These are phyloP conservation scores for Hemiscyllium ocellatum DNA, from an alignment of 2,113 vertebrate species.

Conservation along the genomic window DNA sequence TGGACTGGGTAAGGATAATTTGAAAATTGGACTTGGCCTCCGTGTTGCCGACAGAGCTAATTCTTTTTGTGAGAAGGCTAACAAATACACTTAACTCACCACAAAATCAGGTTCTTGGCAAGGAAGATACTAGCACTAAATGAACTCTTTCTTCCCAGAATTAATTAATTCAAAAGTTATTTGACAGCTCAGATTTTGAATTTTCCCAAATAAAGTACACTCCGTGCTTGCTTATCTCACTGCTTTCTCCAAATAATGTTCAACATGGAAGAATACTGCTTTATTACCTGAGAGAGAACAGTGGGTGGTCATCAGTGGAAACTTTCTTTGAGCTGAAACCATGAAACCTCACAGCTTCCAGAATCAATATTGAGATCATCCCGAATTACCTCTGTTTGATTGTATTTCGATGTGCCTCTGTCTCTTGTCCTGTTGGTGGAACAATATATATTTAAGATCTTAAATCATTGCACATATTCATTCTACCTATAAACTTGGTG, in stretches of 20 bases:
- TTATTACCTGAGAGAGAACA: background rate
- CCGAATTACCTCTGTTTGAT: background rate
- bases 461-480: background rate
- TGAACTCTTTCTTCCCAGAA: background rate
- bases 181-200: background rate
- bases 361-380: background rate
- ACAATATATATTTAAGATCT: background rate
- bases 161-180: background rate
- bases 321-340: background rate
- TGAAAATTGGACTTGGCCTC: background rate
- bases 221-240: background rate
- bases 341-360: background rate
- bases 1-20: background rate
- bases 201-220: background rate
- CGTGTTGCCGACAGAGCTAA: background rate
- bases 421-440: background rate
- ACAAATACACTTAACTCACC: background rate
- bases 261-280: background rate
- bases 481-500: background rate
- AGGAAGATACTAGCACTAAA: background rate
- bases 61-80: background rate
- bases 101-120: background rate
- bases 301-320: background rate
- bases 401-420: background rate
- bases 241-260: background rate